phyloP scores from a whole-genome alignment of 1,140 invertebrate species.

The Xylocopa sonorina region DNA sequence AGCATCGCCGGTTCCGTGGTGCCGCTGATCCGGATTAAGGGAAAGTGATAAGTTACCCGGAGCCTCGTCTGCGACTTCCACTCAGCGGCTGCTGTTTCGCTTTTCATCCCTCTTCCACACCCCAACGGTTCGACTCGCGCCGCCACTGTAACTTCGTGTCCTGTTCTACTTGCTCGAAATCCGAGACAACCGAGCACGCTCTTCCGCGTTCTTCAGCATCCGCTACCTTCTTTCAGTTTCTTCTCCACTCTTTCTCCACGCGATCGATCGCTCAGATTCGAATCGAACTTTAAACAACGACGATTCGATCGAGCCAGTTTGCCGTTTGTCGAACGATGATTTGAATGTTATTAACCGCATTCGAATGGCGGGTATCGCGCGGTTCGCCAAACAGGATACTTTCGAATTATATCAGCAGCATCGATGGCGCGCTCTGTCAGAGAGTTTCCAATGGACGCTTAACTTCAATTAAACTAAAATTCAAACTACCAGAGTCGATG shows the following conservation, averaged over 20 bases:
- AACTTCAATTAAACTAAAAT: slow-evolving; percentile 62
- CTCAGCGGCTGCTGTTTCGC: slow-evolving; percentile 52
- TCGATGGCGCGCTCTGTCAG: slow-evolving; percentile 11
- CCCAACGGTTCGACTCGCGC: neutral
- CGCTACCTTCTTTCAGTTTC: neutral
- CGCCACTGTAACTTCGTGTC: slow-evolving; percentile 1
- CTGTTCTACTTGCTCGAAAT: slow-evolving; percentile 44
- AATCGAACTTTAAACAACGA: no score
- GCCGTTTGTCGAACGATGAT: no score
- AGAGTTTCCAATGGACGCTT: slow-evolving; percentile 55
- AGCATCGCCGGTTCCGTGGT: slow-evolving; percentile 60
- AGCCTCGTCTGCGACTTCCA: slow-evolving; percentile 66
- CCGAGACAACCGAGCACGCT: slow-evolving; percentile 19
- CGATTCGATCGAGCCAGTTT: no score
- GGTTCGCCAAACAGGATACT: slow-evolving; percentile 45
- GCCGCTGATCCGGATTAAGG: slow-evolving; percentile 74
- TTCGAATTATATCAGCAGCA: slow-evolving; percentile 39
- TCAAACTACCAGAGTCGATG: slow-evolving; percentile 32
- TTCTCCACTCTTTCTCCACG: neutral
- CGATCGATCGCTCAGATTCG: no score
- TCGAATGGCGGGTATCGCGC: slow-evolving; percentile 43
- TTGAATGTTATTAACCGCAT: slow-evolving; percentile 47
- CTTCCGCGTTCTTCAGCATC: no score
- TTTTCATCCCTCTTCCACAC: slow-evolving; percentile 13
- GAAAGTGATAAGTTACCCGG: slow-evolving; percentile 73